Evolutionary conservation across 2,113 vertebrate genomes (phyloP).

Genomic region (Pterophyllum scalare): DNA sequence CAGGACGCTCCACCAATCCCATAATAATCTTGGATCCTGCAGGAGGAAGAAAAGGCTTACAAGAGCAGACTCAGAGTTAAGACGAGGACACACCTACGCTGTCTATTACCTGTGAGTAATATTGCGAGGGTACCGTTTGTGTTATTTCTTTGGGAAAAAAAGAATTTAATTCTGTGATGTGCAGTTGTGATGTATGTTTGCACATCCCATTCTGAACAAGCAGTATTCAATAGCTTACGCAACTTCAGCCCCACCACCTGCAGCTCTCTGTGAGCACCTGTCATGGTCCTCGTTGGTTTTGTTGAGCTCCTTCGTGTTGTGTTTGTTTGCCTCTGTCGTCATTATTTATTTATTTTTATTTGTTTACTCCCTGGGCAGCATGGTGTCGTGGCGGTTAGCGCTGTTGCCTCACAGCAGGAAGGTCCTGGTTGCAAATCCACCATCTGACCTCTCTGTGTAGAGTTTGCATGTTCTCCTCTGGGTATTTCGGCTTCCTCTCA

Average conservation of each 20-base stretch:
- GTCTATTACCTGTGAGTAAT: neutral
- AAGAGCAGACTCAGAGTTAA: neutral
- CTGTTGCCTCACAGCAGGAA: too few relatives aligned
- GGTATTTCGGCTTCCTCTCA: too few relatives aligned
- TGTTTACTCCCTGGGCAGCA: too few relatives aligned
- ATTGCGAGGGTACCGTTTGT: neutral
- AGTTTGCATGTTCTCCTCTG: too few relatives aligned
- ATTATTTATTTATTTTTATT: neutral
- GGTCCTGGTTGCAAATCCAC: too few relatives aligned
- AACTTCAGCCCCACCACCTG: neutral
- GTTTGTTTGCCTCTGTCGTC: too few relatives aligned
- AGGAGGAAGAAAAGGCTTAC: conserved; percentile 26
- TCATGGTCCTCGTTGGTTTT: neutral
- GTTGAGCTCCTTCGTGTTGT: neutral
- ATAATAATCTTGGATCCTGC: conserved; percentile 28
- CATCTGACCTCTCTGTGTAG: too few relatives aligned
- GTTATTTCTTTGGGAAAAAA: neutral
- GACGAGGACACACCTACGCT: neutral
- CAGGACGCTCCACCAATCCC: conserved; percentile 12
- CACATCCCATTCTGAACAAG: neutral
- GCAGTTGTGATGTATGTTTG: neutral
- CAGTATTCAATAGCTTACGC: neutral
- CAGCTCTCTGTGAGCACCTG: neutral
- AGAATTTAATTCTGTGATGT: neutral
- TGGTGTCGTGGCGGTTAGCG: too few relatives aligned